phyloP scores from a whole-genome alignment of 2,797 vertebrate genomes.

The Pelochelys cantorii region DNA sequence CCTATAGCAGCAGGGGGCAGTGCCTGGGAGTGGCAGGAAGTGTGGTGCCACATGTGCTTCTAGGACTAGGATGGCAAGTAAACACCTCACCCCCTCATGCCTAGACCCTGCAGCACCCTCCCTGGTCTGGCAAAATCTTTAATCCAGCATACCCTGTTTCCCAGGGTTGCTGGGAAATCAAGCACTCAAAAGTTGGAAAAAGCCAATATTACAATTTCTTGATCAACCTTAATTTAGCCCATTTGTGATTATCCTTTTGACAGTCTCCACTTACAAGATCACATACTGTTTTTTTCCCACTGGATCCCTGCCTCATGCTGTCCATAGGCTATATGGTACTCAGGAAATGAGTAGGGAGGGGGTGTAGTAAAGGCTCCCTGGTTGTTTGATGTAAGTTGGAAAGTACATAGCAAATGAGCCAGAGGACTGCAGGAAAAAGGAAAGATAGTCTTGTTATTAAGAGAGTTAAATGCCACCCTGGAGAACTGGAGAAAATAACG shows the following conservation, averaged over 20 bases:
- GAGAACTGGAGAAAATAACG: neutral
- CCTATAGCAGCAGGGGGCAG: no score
- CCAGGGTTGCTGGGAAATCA: neutral
- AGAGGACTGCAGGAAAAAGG: rapidly evolving
- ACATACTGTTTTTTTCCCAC: neutral
- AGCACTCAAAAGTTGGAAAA: neutral
- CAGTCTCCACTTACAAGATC: neutral
- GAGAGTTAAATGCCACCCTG: neutral
- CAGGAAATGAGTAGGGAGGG: neutral
- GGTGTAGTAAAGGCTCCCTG: rapidly evolving
- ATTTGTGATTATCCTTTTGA: neutral
- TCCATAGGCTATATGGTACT: neutral
- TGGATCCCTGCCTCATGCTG: neutral
- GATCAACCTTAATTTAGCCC: neutral
- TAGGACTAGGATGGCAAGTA: no score
- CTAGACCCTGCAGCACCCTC: no score
- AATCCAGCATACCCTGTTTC: no score
- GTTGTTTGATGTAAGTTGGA: rapidly evolving
- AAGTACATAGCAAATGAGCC: neutral
- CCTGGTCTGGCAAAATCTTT: no score
- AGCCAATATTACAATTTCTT: neutral
- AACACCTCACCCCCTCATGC: no score
- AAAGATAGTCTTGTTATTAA: rapidly evolving
- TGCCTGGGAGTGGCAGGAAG: no score
- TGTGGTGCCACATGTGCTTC: no score